Base-by-base conservation (phyloP, 2,888 invertebrate species). In the Polyploca ridens region DNA sequence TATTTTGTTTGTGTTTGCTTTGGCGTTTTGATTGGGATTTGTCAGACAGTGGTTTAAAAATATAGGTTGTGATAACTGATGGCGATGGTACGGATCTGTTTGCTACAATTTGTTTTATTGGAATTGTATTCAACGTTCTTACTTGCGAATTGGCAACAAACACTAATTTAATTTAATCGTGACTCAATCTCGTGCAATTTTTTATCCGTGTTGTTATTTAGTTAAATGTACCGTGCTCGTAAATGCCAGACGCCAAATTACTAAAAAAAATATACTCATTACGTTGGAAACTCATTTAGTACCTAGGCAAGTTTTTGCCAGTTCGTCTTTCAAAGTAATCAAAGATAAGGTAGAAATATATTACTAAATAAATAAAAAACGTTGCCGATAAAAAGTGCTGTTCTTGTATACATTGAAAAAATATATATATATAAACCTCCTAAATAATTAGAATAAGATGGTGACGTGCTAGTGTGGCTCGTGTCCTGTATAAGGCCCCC, bases 1-100 rank as follows among this genome's bases (percentile, higher is more conserved):
- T 54, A 63, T 63, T 67, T 64, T 69, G 67, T 72, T 66, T 67
- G 66, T 64, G 58, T 60, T 66, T 67, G 66, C 63, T 54, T 60
- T 54, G 54, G 54, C 19, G 41, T 14, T 61, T 61, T 61, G 61
- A 41, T 41, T 41, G 41, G 44, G 61, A 61, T 61, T 61, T 61
- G 44, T 44, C 19, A 16, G 16, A 16, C 0, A 49, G 5, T 7
- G 7, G 3, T 49, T 16, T 2, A 3, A 7, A 6, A 19, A 54
- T 54, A 19, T 54, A 10, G 19, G 54, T 54, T 54, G 16, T 49
- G 13, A 49, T 49, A 16, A 7, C 54, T 54, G 16, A 49, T 49
- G 16, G 49, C 49, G 14, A 54, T 3, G 19, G 8, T 3, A 27
- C 7, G 49, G 54, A 5, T 5, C 10, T 16, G 0, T 19, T 19